Percentiles rank a stretch among this genome's conserved stretches.
Evolutionary conservation across 2,113 vertebrate species (phyloP).

Genomic region (Todiramphus saurophagus): DNA sequence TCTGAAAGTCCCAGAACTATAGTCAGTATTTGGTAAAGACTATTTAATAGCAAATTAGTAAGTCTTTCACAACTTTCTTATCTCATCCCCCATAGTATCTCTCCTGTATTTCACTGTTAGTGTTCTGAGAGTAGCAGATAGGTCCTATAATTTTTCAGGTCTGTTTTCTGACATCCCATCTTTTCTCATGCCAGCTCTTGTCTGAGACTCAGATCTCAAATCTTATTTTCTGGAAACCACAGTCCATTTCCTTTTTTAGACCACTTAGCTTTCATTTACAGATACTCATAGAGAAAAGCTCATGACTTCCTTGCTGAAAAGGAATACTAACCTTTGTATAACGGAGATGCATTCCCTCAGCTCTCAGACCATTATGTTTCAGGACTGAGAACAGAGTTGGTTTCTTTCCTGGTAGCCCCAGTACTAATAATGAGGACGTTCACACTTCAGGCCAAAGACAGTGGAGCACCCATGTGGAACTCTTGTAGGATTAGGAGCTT

Average conservation of each 20-base stretch:
- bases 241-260: neutral
- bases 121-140: neutral
- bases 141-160: neutral
- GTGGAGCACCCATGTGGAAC: neutral
- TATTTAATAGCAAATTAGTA: neutral
- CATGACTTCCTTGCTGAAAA: neutral
- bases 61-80: neutral
- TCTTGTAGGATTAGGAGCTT: neutral
- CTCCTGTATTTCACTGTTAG: neutral
- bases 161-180: neutral
- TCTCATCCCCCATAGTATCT: too few species aligned
- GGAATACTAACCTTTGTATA: neutral
- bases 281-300: neutral
- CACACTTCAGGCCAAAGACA: neutral
- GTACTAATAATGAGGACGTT: neutral
- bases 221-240: neutral
- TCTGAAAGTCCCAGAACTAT: neutral
- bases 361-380: neutral
- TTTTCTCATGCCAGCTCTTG: neutral
- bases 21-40: neutral
- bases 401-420: neutral
- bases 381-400: neutral
- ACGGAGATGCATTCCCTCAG: neutral
- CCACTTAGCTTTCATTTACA: neutral
- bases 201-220: neutral